phyloP scores from a whole-genome alignment of 1,140 invertebrate genomes.

The Caerostris extrusa region DNA sequence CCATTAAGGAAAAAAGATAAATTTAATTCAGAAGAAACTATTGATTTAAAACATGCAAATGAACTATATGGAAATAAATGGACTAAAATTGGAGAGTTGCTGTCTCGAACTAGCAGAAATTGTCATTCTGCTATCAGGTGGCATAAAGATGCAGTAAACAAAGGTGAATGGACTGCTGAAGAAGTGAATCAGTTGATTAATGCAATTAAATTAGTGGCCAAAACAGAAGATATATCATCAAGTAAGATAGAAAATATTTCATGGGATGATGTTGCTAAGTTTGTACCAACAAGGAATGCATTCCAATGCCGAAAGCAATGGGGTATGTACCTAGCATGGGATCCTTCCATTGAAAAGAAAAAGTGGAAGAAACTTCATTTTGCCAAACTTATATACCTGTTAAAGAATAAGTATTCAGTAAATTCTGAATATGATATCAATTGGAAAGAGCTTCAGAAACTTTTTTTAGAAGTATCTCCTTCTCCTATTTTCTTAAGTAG shows the following conservation, averaged over 20 bases:
- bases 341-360: neutral
- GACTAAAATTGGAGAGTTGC: neutral
- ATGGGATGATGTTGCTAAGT: neutral
- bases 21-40: neutral
- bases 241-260: neutral
- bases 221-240: neutral
- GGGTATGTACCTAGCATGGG: neutral
- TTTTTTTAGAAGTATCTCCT: constrained; percentile 1
- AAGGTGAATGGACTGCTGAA: constrained; percentile 8
- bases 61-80: neutral
- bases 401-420: neutral
- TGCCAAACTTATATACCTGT: neutral
- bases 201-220: neutral
- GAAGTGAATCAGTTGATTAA: constrained; percentile 20
- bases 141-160: neutral
- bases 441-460: constrained; percentile 30
- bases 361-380: neutral
- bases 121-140: neutral
- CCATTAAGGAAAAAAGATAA: neutral
- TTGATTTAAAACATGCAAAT: neutral
- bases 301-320: constrained; percentile 16
- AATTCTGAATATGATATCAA: neutral
- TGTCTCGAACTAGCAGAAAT: neutral
- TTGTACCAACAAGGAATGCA: constrained; percentile 8
- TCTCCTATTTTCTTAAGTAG: neutral